Conservation (phyloP, 2,888 invertebrate species). For the Halictus ligatus region DNA sequence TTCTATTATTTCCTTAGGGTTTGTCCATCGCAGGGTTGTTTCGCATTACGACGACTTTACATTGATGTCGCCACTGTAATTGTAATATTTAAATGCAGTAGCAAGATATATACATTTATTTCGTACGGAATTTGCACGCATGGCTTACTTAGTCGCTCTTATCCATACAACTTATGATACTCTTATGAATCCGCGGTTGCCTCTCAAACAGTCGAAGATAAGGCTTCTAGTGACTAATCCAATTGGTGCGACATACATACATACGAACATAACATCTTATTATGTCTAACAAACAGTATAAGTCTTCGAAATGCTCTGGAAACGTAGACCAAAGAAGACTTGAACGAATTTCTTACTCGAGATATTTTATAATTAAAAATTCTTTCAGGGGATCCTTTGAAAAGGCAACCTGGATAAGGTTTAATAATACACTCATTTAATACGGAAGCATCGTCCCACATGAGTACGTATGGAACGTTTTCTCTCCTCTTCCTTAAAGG, state of each 20-base stretch:
- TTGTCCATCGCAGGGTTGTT: no score
- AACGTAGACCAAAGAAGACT: background rate
- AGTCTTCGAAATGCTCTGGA: background rate
- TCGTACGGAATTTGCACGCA: no score
- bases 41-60: no score
- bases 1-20: no score
- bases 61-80: no score
- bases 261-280: background rate
- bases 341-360: background rate
- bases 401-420: background rate
- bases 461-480: background rate
- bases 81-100: no score
- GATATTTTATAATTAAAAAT: constrained; percentile 3
- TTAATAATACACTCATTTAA: constrained; percentile 1
- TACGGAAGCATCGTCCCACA: background rate
- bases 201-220: background rate
- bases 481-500: background rate
- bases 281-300: background rate
- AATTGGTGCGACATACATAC: background rate
- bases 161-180: no score
- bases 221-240: background rate
- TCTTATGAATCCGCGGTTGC: background rate
- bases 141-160: background rate
- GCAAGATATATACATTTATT: no score
- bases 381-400: background rate